These are phyloP conservation scores for Agrochola circellaris DNA, from an alignment of 2,888 invertebrate genomes.

Conservation along the genomic window DNA sequence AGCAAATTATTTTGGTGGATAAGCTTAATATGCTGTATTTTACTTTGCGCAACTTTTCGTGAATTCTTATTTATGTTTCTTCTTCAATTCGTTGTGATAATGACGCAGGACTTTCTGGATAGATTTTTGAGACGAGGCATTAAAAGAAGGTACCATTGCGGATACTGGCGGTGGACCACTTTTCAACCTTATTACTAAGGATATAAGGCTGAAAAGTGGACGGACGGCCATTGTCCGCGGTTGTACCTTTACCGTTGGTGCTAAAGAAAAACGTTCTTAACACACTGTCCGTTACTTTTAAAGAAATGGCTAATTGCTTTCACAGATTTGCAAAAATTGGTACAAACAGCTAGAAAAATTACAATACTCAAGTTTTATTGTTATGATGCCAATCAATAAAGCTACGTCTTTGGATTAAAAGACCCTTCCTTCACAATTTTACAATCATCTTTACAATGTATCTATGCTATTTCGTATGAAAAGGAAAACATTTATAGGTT, in stretches of 20 bases:
- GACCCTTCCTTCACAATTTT: no score
- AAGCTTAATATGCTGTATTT: background rate
- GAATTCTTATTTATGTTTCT: background rate
- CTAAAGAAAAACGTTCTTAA: background rate
- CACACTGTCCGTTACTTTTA: no score
- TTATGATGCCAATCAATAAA: background rate
- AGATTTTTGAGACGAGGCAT: background rate
- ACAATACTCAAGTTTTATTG: background rate
- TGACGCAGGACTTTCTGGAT: background rate
- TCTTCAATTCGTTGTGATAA: background rate
- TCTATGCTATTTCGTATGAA: no score
- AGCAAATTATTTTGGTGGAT: constrained; percentile 17
- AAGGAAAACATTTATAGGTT: no score
- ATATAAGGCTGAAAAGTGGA: no score
- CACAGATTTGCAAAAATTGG: background rate
- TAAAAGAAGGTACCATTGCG: background rate
- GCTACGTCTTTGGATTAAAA: no score
- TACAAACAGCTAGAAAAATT: background rate
- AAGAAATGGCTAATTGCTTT: no score
- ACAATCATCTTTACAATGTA: no score
- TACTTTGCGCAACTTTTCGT: background rate
- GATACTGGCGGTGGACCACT: no score
- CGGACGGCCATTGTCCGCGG: no score
- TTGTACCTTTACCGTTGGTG: background rate
- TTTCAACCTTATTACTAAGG: no score